Conservation (phyloP, 2,113 vertebrate species). For the Pampusana beccarii region DNA sequence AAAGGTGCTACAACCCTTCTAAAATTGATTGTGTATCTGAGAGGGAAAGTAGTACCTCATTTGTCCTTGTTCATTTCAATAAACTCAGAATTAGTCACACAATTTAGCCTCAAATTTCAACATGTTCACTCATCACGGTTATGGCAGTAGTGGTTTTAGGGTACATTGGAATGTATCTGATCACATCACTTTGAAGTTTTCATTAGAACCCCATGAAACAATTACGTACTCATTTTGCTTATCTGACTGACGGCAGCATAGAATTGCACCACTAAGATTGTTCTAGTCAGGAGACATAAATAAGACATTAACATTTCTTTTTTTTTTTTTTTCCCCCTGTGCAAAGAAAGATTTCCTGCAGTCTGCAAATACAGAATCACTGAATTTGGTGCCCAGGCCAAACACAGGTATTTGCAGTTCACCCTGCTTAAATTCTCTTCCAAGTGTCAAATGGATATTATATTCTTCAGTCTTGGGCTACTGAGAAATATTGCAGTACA, state of each 20-base stretch:
- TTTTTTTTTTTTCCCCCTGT: fast-evolving
- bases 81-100: constrained; percentile 48
- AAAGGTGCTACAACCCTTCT: not conserved
- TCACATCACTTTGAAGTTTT: constrained; percentile 15
- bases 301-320: not conserved
- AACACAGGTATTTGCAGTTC: not conserved
- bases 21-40: not conserved
- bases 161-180: constrained; percentile 34
- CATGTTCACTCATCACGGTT: not conserved
- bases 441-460: not conserved
- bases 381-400: not conserved
- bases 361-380: not conserved
- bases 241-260: fast-evolving
- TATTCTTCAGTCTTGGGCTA: not conserved
- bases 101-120: constrained; percentile 12
- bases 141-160: not conserved
- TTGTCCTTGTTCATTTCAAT: constrained; percentile 64
- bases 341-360: not conserved
- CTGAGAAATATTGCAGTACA: not conserved
- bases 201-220: not conserved
- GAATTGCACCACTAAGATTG: not conserved
- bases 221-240: not conserved
- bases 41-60: constrained; percentile 8
- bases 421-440: not conserved
- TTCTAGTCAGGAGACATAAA: not conserved